Base-by-base conservation (phyloP, 2,888 invertebrate species). In the Hedya salicella region DNA sequence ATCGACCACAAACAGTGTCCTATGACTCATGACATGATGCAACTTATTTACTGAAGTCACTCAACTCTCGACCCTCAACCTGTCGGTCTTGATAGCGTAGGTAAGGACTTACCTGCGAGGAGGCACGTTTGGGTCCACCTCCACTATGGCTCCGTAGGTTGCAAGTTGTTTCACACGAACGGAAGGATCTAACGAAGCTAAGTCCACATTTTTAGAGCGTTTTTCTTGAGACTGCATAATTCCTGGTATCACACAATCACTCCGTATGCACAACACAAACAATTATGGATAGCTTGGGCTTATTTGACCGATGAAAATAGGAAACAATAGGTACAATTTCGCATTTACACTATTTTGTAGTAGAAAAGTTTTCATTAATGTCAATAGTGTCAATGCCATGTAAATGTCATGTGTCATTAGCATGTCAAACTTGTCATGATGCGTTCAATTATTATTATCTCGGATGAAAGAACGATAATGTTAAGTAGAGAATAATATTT, bases 51-150 rank as follows among this genome's bases (percentile, higher is more conserved):
- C 32, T n/a, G 30, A 9, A 17, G 16, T 16, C 17, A 30, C 3
- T 46, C 17, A 17, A n/a, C 5, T 5, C 30, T 4, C 17, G 49
- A n/a, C 25, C n/a, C 17, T 56, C 1, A 40, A 40, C 8, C 13
- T 53, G 19, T 19, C 19, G 19, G 40, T 32, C 36, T 14, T 36
- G 14, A 30, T 6, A 30, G 4, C 3, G 11, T 9, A 48, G 30
- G 30, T n/a, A 16, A 2, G 2, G 2, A 16, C 62, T 82, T 94
- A 98, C 95, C 97, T 95, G 80, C 94, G 92, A n/a, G 96, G 94
- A 65, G 96, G 95, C 73, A 95, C 95, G 78, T 95, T 95, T 14
- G 93, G 93, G 83, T 97, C 95, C 57, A 97, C 94, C 68, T 95
- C 95, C 42, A 97, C 95, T 71, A 93, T 91, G 72, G 95, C 95